These are phyloP conservation scores for Actias luna DNA, from an alignment of 2,888 invertebrate genomes.

Conservation along the genomic window DNA sequence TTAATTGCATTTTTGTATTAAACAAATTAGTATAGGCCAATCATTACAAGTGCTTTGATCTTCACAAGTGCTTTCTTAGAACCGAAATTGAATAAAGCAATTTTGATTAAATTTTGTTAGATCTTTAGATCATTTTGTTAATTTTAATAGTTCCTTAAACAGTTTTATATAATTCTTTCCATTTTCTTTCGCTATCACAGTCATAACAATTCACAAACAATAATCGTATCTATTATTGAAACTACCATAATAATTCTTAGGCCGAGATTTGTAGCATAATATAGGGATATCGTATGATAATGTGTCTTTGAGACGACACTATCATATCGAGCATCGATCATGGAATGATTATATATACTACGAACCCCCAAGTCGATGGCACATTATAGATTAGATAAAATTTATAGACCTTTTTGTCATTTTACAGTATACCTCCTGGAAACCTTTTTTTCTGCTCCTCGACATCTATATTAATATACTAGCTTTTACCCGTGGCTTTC, in stretches of 20 bases:
- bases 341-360: slow-evolving; percentile 11
- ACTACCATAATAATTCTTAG: background rate
- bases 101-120: background rate
- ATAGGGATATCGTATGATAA: slow-evolving; percentile 10
- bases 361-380: background rate
- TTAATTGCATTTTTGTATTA: too few species aligned
- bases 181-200: background rate
- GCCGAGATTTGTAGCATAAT: background rate
- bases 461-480: background rate
- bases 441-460: background rate
- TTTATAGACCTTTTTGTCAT: background rate
- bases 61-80: too few species aligned
- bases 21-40: too few species aligned
- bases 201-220: background rate
- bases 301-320: slow-evolving; percentile 18
- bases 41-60: too few species aligned
- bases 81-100: too few species aligned
- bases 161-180: background rate
- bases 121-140: background rate
- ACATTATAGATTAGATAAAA: background rate
- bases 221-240: background rate
- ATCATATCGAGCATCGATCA: slow-evolving; percentile 20
- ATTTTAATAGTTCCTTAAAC: background rate
- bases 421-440: background rate
- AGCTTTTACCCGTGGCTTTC: background rate